Evolutionary conservation across 2,113 vertebrate genomes (phyloP), one percentile per base, ranked within the genome.

Genomic region (Misgurnus mizolepis): DNA sequence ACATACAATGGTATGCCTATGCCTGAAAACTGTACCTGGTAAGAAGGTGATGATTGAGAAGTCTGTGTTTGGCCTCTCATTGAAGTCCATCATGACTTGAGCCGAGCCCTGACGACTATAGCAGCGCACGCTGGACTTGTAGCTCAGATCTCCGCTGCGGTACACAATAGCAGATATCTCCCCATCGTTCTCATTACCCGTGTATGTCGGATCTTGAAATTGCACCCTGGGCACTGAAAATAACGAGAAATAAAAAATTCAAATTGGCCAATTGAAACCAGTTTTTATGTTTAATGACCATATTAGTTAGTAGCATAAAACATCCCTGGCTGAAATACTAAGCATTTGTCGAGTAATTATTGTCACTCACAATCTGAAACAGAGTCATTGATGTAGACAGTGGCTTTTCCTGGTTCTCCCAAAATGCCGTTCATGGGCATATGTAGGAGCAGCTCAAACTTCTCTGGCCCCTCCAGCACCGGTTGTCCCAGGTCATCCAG

Each of bases 61-160:
- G 4, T 98, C 96, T 3, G 94, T 99, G 90, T 99, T 99, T 8
- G 97, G 96, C 72, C 96, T 94, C 79, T 99, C 97, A 39, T 90
- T 92, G 10, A 98, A 99, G 90, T 98, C 97, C 93, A 95, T 95
- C 95, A 96, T 96, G 82, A 99, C 97, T 87, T 99, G 95, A 0
- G 97, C 97, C 0, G 96, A 95, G 0, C 93, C 96, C 89, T 99
- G 97, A 0, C 96, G 92, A 18, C 95, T 98, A 78, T 98, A 99
- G 82, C 97, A 99, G 50, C 96, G 94, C 8, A 98, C 95, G 0
- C 95, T 96, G 41, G 96, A 98, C 72, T 83, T 92, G 86, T 93
- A 89, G 82, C 47, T 91, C 82, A 94, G 71, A 72, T 98, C 96
- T 0, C 97, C 97, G 3, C 92, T 96, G 66, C 97, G 93, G 60